Conservation (phyloP, 2,797 vertebrate species). For the Centropyge bicolor region DNA sequence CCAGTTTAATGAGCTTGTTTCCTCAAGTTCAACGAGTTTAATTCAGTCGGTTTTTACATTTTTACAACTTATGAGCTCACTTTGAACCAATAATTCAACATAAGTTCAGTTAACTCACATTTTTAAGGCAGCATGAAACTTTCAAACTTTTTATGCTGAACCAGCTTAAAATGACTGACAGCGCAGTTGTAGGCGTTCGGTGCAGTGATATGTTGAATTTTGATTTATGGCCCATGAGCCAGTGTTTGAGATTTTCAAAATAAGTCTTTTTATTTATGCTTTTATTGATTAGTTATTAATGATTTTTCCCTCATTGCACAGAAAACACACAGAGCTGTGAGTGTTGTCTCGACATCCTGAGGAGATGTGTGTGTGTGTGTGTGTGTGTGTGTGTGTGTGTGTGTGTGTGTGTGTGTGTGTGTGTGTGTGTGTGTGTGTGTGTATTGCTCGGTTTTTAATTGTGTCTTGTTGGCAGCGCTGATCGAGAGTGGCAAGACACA, state of each 20-base stretch:
- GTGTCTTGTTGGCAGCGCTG: conserved; percentile 6
- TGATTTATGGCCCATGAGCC: not conserved
- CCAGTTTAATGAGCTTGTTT: no score
- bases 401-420: not conserved
- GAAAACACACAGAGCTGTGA: not conserved
- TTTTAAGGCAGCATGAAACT: not conserved
- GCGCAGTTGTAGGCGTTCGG: not conserved
- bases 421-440: not conserved
- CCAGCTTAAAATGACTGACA: not conserved
- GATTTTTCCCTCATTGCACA: not conserved
- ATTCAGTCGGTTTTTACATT: no score
- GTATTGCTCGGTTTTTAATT: conserved; percentile 10
- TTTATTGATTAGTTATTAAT: not conserved
- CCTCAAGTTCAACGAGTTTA: no score
- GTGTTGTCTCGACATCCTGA: not conserved
- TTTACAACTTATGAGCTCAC: no score
- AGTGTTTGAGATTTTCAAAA: not conserved
- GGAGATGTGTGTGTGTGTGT: not conserved
- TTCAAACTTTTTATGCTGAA: not conserved
- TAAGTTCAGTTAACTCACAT: not conserved
- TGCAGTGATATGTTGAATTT: not conserved
- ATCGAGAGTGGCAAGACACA: conserved; percentile 23
- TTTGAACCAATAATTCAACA: no score
- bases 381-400: not conserved
- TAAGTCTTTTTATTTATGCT: not conserved